Conservation (phyloP, 2,888 invertebrate species). For the Lutraria lutraria region DNA sequence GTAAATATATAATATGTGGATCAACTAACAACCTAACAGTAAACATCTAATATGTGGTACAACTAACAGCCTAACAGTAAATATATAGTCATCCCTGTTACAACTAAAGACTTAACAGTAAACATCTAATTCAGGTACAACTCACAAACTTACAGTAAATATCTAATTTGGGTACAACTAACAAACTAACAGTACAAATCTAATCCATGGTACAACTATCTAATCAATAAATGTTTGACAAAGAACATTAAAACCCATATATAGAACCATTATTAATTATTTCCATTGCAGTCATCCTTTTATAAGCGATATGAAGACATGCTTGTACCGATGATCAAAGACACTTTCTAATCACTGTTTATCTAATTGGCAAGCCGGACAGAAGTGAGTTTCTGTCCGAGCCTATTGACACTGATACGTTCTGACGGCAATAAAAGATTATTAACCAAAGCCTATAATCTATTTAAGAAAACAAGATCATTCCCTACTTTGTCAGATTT, state of each 20-base stretch:
- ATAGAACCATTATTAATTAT: conserved; percentile 34
- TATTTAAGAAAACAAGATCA: conserved; percentile 40
- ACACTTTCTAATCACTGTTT: conserved; percentile 43
- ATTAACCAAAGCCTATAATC: conserved; percentile 39
- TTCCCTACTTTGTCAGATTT: conserved; percentile 35
- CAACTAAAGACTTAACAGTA: conserved; percentile 6
- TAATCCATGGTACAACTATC: too few relatives aligned
- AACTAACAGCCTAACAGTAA: not conserved
- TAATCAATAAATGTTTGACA: too few relatives aligned
- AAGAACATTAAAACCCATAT: conserved; percentile 40
- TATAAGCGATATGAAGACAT: conserved; percentile 9
- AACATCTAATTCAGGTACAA: conserved; percentile 34
- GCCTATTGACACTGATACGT: conserved; percentile 40
- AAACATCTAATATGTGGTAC: too few relatives aligned
- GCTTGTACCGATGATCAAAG: conserved; percentile 47
- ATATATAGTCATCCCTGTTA: not conserved
- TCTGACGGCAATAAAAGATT: conserved; percentile 55
- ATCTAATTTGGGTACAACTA: too few relatives aligned
- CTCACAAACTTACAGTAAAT: too few relatives aligned
- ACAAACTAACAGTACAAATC: conserved; percentile 16
- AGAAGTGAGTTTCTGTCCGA: conserved; percentile 40
- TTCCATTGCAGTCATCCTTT: conserved; percentile 32
- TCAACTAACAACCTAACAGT: too few relatives aligned
- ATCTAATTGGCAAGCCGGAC: conserved; percentile 54
- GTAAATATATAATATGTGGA: too few relatives aligned